Evolutionary conservation across 2,888 invertebrate genomes (phyloP).

Genomic region (Calliopum simillimum): DNA sequence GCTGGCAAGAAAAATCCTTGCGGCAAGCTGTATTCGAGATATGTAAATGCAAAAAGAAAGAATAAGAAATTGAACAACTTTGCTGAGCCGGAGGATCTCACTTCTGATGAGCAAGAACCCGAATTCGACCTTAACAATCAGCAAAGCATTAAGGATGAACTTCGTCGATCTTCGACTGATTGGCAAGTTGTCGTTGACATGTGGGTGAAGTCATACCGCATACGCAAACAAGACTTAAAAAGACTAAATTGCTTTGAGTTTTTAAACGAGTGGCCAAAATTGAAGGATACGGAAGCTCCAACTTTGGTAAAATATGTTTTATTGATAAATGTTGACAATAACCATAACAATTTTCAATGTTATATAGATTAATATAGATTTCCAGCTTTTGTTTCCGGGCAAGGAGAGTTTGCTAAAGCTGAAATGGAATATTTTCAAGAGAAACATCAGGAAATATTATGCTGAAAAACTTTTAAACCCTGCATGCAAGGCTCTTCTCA

Average conservation of each 20-base stretch:
- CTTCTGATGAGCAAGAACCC: constrained; percentile 29
- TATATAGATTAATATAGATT: constrained; percentile 46
- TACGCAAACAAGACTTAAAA: constrained; percentile 44
- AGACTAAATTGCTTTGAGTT: constrained; percentile 41
- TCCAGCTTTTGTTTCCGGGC: constrained; percentile 42
- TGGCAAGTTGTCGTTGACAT: constrained; percentile 46
- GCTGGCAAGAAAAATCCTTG: constrained; percentile 46
- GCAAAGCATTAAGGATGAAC: constrained; percentile 44
- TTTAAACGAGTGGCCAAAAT: constrained; percentile 46
- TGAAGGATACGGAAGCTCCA: constrained; percentile 43
- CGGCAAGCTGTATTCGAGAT: constrained; percentile 46
- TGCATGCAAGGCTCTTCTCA: constrained; percentile 44
- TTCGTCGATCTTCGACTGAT: constrained; percentile 44
- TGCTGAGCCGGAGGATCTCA: constrained; percentile 19
- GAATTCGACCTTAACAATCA: constrained; percentile 43
- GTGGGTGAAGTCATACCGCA: constrained; percentile 45
- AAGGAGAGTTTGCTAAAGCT: constrained; percentile 40
- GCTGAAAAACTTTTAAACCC: constrained; percentile 44
- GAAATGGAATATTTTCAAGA: constrained; percentile 44
- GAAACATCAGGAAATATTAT: constrained; percentile 43
- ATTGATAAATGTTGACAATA: background rate
- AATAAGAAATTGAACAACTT: constrained; percentile 31
- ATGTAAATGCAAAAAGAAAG: constrained; percentile 43
- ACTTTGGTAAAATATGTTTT: constrained; percentile 30
- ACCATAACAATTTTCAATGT: background rate